phyloP scores from a whole-genome alignment of 2,113 vertebrate species.

The Cygnus atratus region DNA sequence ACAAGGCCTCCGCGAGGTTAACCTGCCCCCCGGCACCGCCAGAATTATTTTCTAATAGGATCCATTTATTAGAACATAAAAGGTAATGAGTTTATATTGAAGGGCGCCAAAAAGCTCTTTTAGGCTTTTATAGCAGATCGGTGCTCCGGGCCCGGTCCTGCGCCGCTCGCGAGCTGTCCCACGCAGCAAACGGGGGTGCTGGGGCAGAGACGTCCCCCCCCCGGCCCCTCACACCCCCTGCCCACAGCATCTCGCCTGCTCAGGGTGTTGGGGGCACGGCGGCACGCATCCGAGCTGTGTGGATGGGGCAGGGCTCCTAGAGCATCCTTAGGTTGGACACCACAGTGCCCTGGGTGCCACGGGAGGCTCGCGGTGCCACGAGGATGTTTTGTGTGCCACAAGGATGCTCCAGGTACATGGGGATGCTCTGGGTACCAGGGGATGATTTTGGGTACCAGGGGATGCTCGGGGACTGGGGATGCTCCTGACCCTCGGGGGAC shows the following conservation, averaged over 20 bases:
- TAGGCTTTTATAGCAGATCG: conserved; percentile 84
- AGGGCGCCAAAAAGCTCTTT: conserved; percentile 77
- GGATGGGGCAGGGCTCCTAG: background rate
- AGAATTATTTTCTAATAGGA: conserved; percentile 83
- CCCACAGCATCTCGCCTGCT: background rate
- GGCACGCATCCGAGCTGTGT: fast-evolving
- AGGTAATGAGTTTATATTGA: conserved; percentile 88
- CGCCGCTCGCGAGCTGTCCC: background rate
- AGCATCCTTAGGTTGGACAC: background rate
- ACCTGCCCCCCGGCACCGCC: conserved; percentile 66
- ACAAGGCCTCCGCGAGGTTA: conserved; percentile 29
- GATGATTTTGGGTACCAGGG: background rate
- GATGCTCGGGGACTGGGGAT: background rate
- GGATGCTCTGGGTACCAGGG: background rate
- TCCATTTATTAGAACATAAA: conserved; percentile 85
- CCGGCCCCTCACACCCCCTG: no score
- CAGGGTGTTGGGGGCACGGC: fast-evolving
- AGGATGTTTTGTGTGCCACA: background rate
- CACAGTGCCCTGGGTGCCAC: no score
- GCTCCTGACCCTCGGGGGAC: background rate
- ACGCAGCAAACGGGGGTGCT: fast-evolving
- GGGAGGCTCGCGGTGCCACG: background rate
- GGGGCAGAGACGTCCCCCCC: background rate
- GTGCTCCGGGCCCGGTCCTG: conserved; percentile 51
- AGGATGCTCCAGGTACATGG: background rate